Base-by-base conservation (phyloP, 2,113 vertebrate genomes). In the Oenanthe melanoleuca region DNA sequence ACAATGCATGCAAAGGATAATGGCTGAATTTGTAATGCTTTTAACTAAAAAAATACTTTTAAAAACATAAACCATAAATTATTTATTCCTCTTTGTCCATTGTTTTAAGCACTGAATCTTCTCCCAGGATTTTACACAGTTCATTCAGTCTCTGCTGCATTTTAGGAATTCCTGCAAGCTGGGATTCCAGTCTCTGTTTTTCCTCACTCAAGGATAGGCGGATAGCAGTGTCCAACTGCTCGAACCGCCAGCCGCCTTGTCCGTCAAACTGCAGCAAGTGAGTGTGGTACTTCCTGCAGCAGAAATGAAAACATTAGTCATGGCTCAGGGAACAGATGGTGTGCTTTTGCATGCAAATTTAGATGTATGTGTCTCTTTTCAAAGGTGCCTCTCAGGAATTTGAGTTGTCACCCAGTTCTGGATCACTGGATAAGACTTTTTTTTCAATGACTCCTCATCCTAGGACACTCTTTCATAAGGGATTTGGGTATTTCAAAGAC, bases 191-290 rank as follows among this genome's bases (percentile, higher is more conserved):
- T 80, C 99, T 98, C 96, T 99, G 99, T 90, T 99, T 99, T 96
- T 99, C 99, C 97, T 99, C 99, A 33, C 99, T 99, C 91, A 99
- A 89, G 20, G 99, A 98, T 89, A 99, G 98, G 50, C 99, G 99
- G 28, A 98, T 99, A 22, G 99, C 99, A 3, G 98, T 99, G 97
- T 99, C 99, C 98, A 99, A 75, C 94, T 99, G 98, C 97, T 99
- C 99, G 24, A 99, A 99, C 59, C 98, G 98, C 99, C 99, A 99
- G 80, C 99, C 98, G 2, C 99, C 99, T 98, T 99, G 99, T 9
- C 99, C 99, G 5, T 99, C 99, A 86, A 99, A 99, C 97, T 99
- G 99, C 95, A 99, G 98, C 97, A 99, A 97, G 97, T 99, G 99
- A 78, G 98, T 99, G 96, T 99, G 99, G 97, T 99, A 99, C 97